Percentiles rank a stretch among this genome's conserved stretches.
phyloP scores from a whole-genome alignment of 2,888 invertebrate species.

The Graphium colonna region DNA sequence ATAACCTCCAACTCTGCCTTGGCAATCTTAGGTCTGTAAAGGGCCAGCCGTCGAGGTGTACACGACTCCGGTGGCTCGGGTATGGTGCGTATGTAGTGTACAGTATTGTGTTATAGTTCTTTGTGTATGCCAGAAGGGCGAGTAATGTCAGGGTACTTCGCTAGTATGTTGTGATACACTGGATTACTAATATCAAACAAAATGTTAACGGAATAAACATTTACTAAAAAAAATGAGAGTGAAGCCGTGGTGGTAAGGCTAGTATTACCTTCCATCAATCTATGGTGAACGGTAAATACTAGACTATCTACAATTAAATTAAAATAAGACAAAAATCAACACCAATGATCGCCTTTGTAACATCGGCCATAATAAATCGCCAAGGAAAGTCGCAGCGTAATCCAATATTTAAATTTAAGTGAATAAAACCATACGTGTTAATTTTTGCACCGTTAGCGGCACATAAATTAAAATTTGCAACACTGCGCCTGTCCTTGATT shows the following conservation, averaged over 20 bases:
- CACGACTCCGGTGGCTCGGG: conserved; percentile 34
- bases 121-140: conserved; percentile 28
- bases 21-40: conserved; percentile 35
- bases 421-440: conserved; percentile 26
- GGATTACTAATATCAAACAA: too few relatives aligned
- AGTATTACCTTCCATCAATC: neutral
- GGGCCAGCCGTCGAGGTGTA: conserved; percentile 37
- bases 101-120: conserved; percentile 27
- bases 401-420: conserved; percentile 28
- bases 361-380: conserved; percentile 33
- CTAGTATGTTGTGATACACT: neutral
- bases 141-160: conserved; percentile 8
- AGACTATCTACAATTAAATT: conserved; percentile 7
- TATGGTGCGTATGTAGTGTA: conserved; percentile 35
- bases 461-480: too few relatives aligned
- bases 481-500: too few relatives aligned
- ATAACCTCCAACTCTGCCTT: conserved; percentile 37
- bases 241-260: neutral
- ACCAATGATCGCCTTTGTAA: conserved; percentile 34
- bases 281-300: too few relatives aligned
- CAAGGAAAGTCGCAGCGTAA: conserved; percentile 30
- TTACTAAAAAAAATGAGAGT: too few relatives aligned
- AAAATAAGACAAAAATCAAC: conserved; percentile 26
- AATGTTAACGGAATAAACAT: too few relatives aligned
- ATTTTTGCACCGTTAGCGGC: conserved; percentile 32